Percentiles rank a stretch among this genome's conserved stretches.
Evolutionary conservation across 2,113 vertebrate genomes (phyloP).

Genomic region (Nyctereutes procyonoides): DNA sequence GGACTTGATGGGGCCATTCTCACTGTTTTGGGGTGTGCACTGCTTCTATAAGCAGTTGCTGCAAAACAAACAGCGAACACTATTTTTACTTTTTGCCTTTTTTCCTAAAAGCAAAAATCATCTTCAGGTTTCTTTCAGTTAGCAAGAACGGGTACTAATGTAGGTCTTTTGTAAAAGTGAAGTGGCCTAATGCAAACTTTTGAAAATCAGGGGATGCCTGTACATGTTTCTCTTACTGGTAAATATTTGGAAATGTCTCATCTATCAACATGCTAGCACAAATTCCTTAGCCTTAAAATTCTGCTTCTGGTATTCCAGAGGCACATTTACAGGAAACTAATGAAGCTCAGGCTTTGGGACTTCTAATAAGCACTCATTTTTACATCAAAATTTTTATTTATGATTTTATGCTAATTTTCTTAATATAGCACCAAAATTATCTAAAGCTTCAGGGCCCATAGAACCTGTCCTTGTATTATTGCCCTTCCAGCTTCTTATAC

Average conservation of each 20-base stretch:
- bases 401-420: neutral
- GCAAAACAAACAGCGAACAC: neutral
- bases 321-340: neutral
- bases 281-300: neutral
- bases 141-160: neutral
- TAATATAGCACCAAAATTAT: neutral
- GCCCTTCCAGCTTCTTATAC: neutral
- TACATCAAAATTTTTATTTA: neutral
- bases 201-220: neutral
- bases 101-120: neutral
- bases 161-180: neutral
- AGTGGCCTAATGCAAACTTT: neutral
- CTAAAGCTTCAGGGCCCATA: neutral
- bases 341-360: neutral
- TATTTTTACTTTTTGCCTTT: neutral
- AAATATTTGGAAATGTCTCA: neutral
- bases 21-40: neutral
- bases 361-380: neutral
- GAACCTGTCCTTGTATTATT: neutral
- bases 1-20: neutral
- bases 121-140: neutral
- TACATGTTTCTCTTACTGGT: neutral
- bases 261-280: neutral
- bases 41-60: neutral
- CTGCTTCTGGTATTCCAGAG: neutral